Conservation (phyloP, 2,888 invertebrate genomes). For the Cataglyphis rosenhaueri region DNA sequence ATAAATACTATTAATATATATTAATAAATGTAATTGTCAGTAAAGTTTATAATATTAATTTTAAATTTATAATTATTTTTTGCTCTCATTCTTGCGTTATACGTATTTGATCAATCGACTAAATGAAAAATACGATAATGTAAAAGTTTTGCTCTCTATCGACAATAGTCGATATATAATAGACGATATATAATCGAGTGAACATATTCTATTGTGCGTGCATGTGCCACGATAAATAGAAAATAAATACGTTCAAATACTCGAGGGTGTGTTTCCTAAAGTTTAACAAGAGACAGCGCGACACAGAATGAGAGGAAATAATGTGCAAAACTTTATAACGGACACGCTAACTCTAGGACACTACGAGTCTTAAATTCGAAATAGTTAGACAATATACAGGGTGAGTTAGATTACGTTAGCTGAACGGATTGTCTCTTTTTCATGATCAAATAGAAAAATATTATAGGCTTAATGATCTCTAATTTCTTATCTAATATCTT, state of each 20-base stretch:
- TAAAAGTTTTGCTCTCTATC: neutral
- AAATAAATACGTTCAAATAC: slow-evolving; percentile 31
- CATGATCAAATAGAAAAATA: slow-evolving; percentile 1
- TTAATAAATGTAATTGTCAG: neutral
- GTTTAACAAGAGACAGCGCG: slow-evolving; percentile 14
- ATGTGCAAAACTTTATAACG: slow-evolving; percentile 52
- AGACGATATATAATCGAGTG: neutral
- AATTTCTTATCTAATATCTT: neutral
- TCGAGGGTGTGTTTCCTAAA: slow-evolving; percentile 27
- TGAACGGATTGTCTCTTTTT: neutral
- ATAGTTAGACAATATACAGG: slow-evolving; percentile 36
- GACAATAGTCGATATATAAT: neutral
- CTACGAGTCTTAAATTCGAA: slow-evolving; percentile 58
- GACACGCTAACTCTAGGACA: slow-evolving; percentile 50
- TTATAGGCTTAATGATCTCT: neutral
- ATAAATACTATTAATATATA: neutral
- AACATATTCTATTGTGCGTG: slow-evolving; percentile 1
- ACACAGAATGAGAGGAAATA: slow-evolving; percentile 37
- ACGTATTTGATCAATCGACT: neutral
- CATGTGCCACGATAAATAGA: slow-evolving; percentile 28
- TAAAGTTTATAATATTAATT: neutral
- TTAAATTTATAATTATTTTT: neutral
- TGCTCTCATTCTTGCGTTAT: neutral
- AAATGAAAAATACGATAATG: neutral
- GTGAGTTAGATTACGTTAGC: neutral